These are phyloP conservation scores for Eubucco bourcierii DNA, from an alignment of 2,113 vertebrate genomes.

Conservation along the genomic window DNA sequence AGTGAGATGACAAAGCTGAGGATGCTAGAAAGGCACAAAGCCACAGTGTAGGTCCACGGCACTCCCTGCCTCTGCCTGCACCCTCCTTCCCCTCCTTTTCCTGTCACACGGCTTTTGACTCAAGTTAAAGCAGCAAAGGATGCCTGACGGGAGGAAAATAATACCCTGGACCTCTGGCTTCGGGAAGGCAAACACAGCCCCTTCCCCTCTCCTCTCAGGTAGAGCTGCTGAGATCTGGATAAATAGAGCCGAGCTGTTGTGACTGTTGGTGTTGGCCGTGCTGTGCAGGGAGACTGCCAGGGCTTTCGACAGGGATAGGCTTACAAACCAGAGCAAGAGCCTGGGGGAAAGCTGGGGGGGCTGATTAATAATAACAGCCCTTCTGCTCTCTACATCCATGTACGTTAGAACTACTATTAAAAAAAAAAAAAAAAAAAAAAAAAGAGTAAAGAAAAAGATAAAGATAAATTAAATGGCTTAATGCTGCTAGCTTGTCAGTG, in stretches of 20 bases:
- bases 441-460: not conserved
- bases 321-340: slow-evolving; percentile 62
- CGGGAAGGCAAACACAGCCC: slow-evolving; percentile 27
- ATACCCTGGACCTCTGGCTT: not conserved
- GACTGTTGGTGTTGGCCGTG: slow-evolving; percentile 77
- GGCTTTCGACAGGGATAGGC: slow-evolving; percentile 72
- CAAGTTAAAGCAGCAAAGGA: slow-evolving; percentile 43
- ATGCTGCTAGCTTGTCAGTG: not conserved
- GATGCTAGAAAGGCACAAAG: not conserved
- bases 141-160: slow-evolving; percentile 22
- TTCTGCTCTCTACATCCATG: slow-evolving; percentile 1
- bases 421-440: fast-evolving
- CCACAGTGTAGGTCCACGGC: not conserved
- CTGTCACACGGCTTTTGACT: not conserved
- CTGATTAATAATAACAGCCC: slow-evolving; percentile 32
- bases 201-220: slow-evolving; percentile 67
- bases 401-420: not conserved
- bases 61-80: not conserved
- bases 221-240: slow-evolving; percentile 72
- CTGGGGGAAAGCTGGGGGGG: slow-evolving; percentile 31
- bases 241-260: slow-evolving; percentile 66
- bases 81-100: slow-evolving; percentile 24
- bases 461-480: not conserved
- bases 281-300: slow-evolving; percentile 57
- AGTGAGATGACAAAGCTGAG: not conserved